phyloP scores from a whole-genome alignment of 1,140 invertebrate species.

The Rhyzopertha dominica region DNA sequence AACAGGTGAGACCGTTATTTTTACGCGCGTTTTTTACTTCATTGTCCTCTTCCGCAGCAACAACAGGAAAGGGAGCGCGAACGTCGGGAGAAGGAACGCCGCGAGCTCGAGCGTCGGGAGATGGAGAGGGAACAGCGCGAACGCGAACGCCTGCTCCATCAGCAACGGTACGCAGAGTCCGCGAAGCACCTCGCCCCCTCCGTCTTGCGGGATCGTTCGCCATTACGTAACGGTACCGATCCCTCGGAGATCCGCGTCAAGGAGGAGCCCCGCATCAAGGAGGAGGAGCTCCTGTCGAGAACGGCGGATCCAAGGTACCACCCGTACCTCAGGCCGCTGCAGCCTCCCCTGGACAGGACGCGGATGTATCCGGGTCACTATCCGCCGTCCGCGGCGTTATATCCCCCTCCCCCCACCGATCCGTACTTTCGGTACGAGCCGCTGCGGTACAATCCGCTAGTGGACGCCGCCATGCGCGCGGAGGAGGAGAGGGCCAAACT shows the following conservation, averaged over 20 bases:
- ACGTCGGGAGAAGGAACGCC: slow-evolving; percentile 64
- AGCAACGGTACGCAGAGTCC: slow-evolving; percentile 49
- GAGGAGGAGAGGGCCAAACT: slow-evolving; percentile 72
- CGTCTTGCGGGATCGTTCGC: slow-evolving; percentile 59
- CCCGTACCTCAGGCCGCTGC: slow-evolving; percentile 48
- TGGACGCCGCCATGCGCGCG: slow-evolving; percentile 64
- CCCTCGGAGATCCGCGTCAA: slow-evolving; percentile 54
- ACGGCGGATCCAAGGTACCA: slow-evolving; percentile 43
- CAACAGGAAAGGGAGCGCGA: slow-evolving; percentile 60
- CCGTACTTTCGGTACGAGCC: slow-evolving; percentile 61
- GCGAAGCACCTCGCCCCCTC: slow-evolving; percentile 48
- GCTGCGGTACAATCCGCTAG: slow-evolving; percentile 65
- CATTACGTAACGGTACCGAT: slow-evolving; percentile 59
- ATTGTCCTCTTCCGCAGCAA: too few species aligned
- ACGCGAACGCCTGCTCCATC: slow-evolving; percentile 55
- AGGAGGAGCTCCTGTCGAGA: slow-evolving; percentile 50
- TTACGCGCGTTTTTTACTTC: slow-evolving; percentile 13
- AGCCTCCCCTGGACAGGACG: slow-evolving; percentile 49
- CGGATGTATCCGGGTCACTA: slow-evolving; percentile 54
- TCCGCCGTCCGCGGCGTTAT: slow-evolving; percentile 57
- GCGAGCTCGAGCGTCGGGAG: slow-evolving; percentile 63
- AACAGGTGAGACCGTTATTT: slow-evolving; percentile 52
- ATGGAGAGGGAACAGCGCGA: slow-evolving; percentile 48
- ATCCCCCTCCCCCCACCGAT: slow-evolving; percentile 45
- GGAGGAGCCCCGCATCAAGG: slow-evolving; percentile 57